These are phyloP conservation scores for Macheiramphus alcinus DNA, from an alignment of 2,113 vertebrate genomes.

Conservation along the genomic window DNA sequence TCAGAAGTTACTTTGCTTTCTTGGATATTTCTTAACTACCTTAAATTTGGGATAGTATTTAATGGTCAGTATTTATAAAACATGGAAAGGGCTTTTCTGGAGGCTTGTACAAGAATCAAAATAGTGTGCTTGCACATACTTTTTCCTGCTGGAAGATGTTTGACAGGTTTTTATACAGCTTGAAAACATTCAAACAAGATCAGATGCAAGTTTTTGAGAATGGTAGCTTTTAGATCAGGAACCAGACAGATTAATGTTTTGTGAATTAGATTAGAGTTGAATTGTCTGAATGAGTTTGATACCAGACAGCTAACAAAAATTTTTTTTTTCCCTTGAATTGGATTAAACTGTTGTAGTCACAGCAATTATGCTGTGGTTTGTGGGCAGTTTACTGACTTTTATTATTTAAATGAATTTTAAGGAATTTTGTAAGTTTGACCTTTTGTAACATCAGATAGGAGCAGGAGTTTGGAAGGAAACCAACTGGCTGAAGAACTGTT, in stretches of 20 bases:
- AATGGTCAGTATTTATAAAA: neutral
- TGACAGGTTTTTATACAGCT: neutral
- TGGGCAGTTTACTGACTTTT: constrained; percentile 9
- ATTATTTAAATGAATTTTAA: constrained; percentile 49
- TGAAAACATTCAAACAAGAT: constrained; percentile 1
- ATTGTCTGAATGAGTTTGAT: constrained; percentile 58
- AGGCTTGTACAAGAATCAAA: neutral
- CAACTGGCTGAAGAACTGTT: neutral
- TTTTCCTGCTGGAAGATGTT: neutral
- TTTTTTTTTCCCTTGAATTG: constrained; percentile 36
- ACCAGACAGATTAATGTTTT: constrained; percentile 57
- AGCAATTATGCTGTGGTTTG: constrained; percentile 24
- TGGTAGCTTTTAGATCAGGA: constrained; percentile 23
- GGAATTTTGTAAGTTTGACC: constrained; percentile 31
- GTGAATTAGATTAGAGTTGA: constrained; percentile 58
- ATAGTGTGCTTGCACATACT: neutral
- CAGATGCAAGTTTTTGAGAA: constrained; percentile 12
- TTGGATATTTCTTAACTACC: neutral
- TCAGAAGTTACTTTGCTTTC: neutral
- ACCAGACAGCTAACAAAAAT: constrained; percentile 1
- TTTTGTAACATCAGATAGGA: constrained; percentile 29
- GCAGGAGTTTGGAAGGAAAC: neutral
- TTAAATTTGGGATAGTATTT: neutral
- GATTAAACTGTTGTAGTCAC: constrained; percentile 42
- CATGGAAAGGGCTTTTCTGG: neutral